Base-by-base conservation (phyloP, 2,888 invertebrate species). In the Ophion ventricosus region DNA sequence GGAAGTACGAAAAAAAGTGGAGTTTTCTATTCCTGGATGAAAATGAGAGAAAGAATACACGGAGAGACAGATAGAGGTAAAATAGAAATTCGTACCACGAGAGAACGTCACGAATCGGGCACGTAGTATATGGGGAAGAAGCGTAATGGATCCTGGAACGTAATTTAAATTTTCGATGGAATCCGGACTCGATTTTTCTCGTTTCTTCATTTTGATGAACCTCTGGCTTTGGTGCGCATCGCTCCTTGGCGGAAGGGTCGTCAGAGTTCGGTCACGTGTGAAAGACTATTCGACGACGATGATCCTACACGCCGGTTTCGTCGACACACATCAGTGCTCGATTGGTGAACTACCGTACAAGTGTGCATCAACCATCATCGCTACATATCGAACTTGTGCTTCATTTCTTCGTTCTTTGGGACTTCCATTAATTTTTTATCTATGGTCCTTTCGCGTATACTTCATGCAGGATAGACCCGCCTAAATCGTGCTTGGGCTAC, bases 131-230 rank as follows among this genome's bases (percentile, higher is more conserved):
- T 64, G 61, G 23, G 66, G 29, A 57, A 83, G 66, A 72, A 75
- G 66, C 72, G 83, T 76, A 83, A 83, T 79, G 80, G 83, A 76
- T 70, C 77, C 56, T 61, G 72, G 57, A 59, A 43, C 66, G 81
- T 84, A 79, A 84, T 84, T 84, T 82, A 82, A 82, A 84, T 84
- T 84, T 84, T 84, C 84, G 82, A 82, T 73, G 64, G 64, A 61
- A 56, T 69, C 61, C 63, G 56, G 75, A 59, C 70, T 72, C 79
- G 43, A 76, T 72, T 70, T 79, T 63, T 70, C 78, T 63, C 69
- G 56, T 78, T 79, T 64, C 49, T 40, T 57, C 29, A 17, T 29
- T 29, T 11, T 61, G 56, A 29, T 72, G 59, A 59, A 54, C 70
- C 25, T 67, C 80, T 49, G 59, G 20, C 57, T n/a, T 23, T 64